phyloP scores from a whole-genome alignment of 2,888 invertebrate genomes.

The Idaea straminata region DNA sequence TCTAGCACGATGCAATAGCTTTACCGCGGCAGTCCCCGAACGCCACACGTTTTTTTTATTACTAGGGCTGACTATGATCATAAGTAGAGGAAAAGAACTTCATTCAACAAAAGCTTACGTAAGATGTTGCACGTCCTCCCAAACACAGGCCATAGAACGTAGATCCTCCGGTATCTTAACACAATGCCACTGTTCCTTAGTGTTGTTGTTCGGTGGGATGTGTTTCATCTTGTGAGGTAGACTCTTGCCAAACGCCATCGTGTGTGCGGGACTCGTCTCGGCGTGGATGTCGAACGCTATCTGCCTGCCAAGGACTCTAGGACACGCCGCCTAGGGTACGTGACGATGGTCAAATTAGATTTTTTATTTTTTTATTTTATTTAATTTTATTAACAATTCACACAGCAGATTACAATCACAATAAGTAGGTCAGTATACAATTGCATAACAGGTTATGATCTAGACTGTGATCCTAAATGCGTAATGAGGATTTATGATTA shows the following conservation, averaged over 20 bases:
- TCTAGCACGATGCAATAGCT: too few relatives aligned
- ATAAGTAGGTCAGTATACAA: too few relatives aligned
- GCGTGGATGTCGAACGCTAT: constrained; percentile 72
- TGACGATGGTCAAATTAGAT: not conserved
- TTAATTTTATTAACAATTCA: too few relatives aligned
- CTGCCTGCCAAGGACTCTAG: constrained; percentile 70
- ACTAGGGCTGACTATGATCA: too few relatives aligned
- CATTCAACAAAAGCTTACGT: constrained; percentile 53
- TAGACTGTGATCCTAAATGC: too few relatives aligned
- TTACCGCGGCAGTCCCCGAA: too few relatives aligned
- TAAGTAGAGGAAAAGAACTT: not conserved
- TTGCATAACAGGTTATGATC: too few relatives aligned
- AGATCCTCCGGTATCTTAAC: constrained; percentile 80
- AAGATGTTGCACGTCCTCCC: constrained; percentile 82
- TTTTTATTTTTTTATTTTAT: too few relatives aligned
- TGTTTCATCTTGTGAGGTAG: constrained; percentile 75
- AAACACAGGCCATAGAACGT: constrained; percentile 81
- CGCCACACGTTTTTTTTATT: too few relatives aligned
- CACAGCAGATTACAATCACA: too few relatives aligned
- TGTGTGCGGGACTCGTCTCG: constrained; percentile 67
- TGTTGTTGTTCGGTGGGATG: constrained; percentile 76
- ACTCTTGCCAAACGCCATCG: constrained; percentile 73
- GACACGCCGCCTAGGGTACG: constrained; percentile 59
- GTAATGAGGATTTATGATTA: too few relatives aligned
- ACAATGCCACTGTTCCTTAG: constrained; percentile 76